Base-by-base conservation (phyloP, 2,888 invertebrate species). In the Drosophila atripex region DNA sequence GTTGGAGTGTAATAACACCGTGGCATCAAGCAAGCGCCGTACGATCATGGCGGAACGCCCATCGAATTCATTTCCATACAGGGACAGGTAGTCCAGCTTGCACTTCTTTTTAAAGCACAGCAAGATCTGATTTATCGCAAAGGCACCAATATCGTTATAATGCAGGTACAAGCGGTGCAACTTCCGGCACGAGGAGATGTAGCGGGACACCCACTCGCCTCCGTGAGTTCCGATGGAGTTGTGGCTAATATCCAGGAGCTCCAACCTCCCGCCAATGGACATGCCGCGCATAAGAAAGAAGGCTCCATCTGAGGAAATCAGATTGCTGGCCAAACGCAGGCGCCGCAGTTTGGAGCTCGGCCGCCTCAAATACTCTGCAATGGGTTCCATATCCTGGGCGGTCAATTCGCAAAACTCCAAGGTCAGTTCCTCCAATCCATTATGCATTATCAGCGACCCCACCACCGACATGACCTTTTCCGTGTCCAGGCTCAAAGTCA, bases 171-270 rank as follows among this genome's bases (percentile, higher is more conserved):
- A 52, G n/a, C 77, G 66, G 39, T 78, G 69, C 18, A 91, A 69
- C 58, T 69, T 73, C n/a, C 21, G 56, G 32, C 90, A 86, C 2
- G 79, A 73, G 39, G 78, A 78, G 8, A 90, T 56, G 32, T 86
- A 84, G 38, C 79, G 86, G 11, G 90, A 88, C 21, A 91, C 75
- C 47, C 86, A 74, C n/a, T 86, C 79, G 12, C 90, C 91, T 21
- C 91, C 92, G 59, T 87, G 85, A 0, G 75, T 59, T 0, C 90
- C 89, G 54, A 91, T 71, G 4, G 75, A 50, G 45, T 91, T 91
- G 38, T 80, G 56, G 8, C 88, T 84, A 3, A 91, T 73, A 50
- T 91, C 84, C 3, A 92, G 75, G 14, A 76, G 56, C 2, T 83
- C 75, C 14, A 91, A 51, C 0, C 49, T 70, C 1, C 72, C 76